Conservation (phyloP, 2,888 invertebrate species). For the Amblyjoppa proteus region DNA sequence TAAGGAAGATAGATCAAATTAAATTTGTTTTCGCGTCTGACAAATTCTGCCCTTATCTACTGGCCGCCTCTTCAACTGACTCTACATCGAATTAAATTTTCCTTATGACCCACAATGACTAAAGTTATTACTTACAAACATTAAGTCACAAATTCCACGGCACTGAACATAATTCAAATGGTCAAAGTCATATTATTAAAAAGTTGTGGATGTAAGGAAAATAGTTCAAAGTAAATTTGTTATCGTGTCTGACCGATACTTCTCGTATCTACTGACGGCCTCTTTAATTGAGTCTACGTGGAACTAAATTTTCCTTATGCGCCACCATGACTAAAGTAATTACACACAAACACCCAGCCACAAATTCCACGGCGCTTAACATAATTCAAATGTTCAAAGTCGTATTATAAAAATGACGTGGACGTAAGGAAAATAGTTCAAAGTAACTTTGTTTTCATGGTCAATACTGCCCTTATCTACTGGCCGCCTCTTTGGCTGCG, state of each 20-base stretch:
- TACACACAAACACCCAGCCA: constrained; percentile 27
- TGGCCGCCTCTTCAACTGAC: not conserved
- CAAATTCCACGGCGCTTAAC: constrained; percentile 10
- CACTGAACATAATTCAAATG: not conserved
- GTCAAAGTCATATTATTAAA: not conserved
- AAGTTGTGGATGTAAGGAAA: constrained; percentile 17
- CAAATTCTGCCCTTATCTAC: not conserved
- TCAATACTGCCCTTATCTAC: too few species aligned
- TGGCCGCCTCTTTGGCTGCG: too few species aligned
- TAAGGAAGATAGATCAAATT: not conserved
- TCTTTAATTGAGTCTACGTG: not conserved
- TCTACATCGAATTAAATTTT: too few species aligned
- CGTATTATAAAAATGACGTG: not conserved
- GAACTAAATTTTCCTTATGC: constrained; percentile 40
- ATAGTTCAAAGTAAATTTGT: not conserved
- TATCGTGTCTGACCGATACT: too few species aligned
- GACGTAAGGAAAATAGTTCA: constrained; percentile 3
- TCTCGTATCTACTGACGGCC: too few species aligned
- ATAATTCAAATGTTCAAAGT: too few species aligned
- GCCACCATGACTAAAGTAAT: constrained; percentile 20
- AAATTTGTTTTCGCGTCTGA: not conserved
- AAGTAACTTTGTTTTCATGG: too few species aligned
- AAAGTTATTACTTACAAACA: too few species aligned
- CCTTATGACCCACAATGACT: too few species aligned
- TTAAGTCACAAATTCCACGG: too few species aligned